phyloP scores from a whole-genome alignment of 2,113 vertebrate species.

The Corythaeola cristata region DNA sequence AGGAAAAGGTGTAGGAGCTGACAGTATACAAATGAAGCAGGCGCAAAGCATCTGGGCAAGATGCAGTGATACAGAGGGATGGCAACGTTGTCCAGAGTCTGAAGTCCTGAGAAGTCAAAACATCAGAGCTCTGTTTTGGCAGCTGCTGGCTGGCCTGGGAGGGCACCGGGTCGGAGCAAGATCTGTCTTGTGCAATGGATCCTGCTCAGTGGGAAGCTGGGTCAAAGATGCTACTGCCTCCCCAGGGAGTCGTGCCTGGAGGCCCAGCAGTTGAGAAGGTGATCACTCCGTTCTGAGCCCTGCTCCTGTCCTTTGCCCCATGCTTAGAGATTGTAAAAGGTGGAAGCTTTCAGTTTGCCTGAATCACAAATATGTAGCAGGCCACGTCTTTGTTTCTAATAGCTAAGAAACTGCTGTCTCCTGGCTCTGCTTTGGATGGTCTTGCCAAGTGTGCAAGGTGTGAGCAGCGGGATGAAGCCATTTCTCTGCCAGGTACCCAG shows the following conservation, averaged over 20 bases:
- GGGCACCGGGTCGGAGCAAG: background rate
- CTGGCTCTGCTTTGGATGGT: background rate
- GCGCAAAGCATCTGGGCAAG: background rate
- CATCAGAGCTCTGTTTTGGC: background rate
- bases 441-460: background rate
- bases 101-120: background rate
- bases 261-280: background rate
- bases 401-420: background rate
- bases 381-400: background rate
- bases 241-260: no score
- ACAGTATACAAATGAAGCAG: background rate
- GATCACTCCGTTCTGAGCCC: background rate
- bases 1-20: background rate
- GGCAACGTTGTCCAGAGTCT: background rate
- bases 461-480: background rate
- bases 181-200: background rate
- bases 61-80: background rate
- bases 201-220: fast-evolving
- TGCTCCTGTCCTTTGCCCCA: background rate
- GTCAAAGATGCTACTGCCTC: background rate
- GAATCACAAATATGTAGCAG: fast-evolving
- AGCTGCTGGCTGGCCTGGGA: background rate
- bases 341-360: background rate
- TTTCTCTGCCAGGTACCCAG: background rate
- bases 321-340: background rate